Evolutionary conservation across 2,888 invertebrate genomes (phyloP), one percentile per base, ranked within the genome.

Genomic region (Patella depressa): DNA sequence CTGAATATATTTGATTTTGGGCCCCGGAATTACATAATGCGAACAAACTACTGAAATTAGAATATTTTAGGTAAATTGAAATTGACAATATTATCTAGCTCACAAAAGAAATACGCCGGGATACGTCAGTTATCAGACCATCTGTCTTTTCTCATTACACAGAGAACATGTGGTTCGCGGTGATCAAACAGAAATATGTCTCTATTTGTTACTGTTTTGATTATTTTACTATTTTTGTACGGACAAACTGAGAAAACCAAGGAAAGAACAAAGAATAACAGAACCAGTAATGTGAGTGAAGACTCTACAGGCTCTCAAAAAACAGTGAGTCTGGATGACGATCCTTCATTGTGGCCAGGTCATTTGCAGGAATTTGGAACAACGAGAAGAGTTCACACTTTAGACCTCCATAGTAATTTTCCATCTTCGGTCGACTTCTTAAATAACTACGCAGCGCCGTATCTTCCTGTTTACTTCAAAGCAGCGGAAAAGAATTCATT

Each of bases 391-490:
- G 65, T 65, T 65, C 65, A 65, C 24, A 24, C 19, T 24, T 19
- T 65, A 65, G 65, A 65, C 24, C 19, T 15, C 4, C 24, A 69
- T 17, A 72, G 72, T 17, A 55, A 72, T 11, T 76, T 59, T 53
- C 76, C 72, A 14, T 69, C 72, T 12, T 53, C 72, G 15, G 19
- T n/a, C 3, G 34, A 72, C 14, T 73, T 76, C 24, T 65, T 76
- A n/a, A 76, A 69, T 65, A 69, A 69, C 17, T 73, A 76, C 69
- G 76, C 73, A 14, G 73, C 73, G 11, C 55, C 73, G 3, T 69
- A 53, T 29, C 65, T 69, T 17, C 76, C 76, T 34, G 65, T 76
- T 15, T 24, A 69, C 14, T 72, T 76, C 69, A 59, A 59, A 53
- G 72, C 59, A 69, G 72, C 65, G 19, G 55, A 65, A 53, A 57